Percentiles rank a stretch among this genome's conserved stretches.
Conservation (phyloP, 2,797 vertebrate species). For the Xiphorhynchus erythropygius region DNA sequence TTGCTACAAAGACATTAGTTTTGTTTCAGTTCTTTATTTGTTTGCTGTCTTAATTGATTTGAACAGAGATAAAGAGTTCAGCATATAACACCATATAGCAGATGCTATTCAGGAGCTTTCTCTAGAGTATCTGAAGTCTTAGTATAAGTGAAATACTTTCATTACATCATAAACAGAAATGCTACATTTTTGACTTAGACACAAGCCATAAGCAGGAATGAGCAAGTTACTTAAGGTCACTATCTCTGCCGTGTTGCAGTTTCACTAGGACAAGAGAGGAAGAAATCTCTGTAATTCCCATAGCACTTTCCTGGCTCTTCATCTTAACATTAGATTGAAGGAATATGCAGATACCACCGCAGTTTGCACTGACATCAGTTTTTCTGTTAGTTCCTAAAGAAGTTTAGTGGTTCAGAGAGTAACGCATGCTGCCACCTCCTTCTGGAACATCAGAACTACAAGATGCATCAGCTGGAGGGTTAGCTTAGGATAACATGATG, state of each 20-base stretch:
- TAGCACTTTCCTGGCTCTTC: neutral
- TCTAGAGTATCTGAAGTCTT: neutral
- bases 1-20: neutral
- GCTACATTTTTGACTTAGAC: neutral
- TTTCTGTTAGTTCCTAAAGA: neutral
- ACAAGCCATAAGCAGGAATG: neutral
- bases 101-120: neutral
- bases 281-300: neutral
- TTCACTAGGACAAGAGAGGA: neutral
- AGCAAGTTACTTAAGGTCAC: neutral
- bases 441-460: neutral
- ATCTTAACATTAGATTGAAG: neutral
- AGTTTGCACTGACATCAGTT: neutral
- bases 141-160: neutral
- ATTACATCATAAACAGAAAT: neutral
- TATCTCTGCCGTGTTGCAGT: neutral
- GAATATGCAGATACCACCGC: neutral
- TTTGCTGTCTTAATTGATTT: neutral
- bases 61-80: neutral
- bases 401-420: neutral
- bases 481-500: conserved; percentile 11
- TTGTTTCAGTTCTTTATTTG: neutral
- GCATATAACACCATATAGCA: neutral
- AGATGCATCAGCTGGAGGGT: neutral
- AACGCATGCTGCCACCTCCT: neutral